These are phyloP conservation scores for Phymastichus coffea DNA, from an alignment of 1,140 invertebrate genomes.

Conservation along the genomic window DNA sequence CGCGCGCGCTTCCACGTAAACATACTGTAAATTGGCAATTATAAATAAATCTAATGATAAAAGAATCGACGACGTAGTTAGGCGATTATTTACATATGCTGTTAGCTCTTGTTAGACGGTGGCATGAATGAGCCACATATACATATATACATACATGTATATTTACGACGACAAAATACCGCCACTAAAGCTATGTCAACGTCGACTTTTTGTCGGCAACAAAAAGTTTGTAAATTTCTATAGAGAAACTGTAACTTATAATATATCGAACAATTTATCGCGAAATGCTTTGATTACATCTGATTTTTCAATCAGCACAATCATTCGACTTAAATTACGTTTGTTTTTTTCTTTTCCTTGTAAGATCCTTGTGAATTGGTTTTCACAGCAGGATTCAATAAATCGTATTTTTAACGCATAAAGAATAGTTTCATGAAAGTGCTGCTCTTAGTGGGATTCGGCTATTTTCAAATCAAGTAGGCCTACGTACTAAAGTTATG, in stretches of 20 bases:
- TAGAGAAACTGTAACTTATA: no score
- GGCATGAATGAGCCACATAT: no score
- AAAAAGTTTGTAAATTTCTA: conserved; percentile 27
- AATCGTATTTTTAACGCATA: no score
- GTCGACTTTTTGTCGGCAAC: conserved; percentile 1
- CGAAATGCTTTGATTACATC: neutral
- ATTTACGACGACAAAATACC: neutral
- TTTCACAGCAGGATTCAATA: neutral
- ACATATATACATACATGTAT: conserved; percentile 20
- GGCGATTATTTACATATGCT: conserved; percentile 19
- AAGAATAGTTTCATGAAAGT: neutral
- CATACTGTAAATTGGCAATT: conserved; percentile 14
- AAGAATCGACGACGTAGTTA: conserved; percentile 13
- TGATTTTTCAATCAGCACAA: conserved; percentile 19
- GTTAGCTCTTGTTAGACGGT: no score
- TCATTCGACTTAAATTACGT: neutral
- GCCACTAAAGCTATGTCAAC: neutral
- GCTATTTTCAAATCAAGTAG: neutral
- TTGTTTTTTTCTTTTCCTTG: no score
- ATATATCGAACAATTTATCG: no score
- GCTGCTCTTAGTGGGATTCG: neutral
- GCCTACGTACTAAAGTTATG: neutral
- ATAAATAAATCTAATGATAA: conserved; percentile 6
- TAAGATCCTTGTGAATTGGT: neutral
- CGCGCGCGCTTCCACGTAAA: conserved; percentile 19